These are phyloP conservation scores for Platorchestia sp. DNA, from an alignment of 1,140 invertebrate genomes.

Conservation along the genomic window DNA sequence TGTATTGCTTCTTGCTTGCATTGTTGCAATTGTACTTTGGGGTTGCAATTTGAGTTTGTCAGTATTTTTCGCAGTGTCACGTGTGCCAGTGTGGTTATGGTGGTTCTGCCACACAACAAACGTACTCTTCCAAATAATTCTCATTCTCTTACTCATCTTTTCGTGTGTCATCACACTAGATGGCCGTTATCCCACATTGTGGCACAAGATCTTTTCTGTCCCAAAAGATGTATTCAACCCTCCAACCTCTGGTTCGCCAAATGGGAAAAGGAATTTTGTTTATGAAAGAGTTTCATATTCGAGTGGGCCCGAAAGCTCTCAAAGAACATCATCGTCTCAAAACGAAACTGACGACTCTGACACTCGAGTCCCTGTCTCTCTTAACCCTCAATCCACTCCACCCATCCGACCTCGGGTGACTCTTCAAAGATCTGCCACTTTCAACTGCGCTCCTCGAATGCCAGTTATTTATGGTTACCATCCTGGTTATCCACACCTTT, in stretches of 20 bases:
- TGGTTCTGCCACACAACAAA: constrained; percentile 25
- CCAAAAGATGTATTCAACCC: constrained; percentile 4
- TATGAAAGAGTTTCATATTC: constrained; percentile 37
- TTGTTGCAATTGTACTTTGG: not conserved
- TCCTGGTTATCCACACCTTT: constrained; percentile 20
- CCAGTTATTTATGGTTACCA: constrained; percentile 27
- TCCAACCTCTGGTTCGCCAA: not conserved
- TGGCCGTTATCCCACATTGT: not conserved
- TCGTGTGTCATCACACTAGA: not conserved
- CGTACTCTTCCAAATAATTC: constrained; percentile 23
- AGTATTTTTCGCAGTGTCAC: not conserved
- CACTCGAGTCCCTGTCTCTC: not conserved
- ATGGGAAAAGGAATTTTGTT: not conserved
- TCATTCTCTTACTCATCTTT: not conserved
- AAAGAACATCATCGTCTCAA: constrained; percentile 40
- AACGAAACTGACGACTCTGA: constrained; percentile 44
- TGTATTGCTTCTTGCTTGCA: not conserved
- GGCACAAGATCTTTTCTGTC: constrained; percentile 14
- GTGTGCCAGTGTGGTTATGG: constrained; percentile 35
- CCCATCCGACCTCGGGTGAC: constrained; percentile 13
- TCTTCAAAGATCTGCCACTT: constrained; percentile 28
- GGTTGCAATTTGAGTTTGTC: constrained; percentile 28
- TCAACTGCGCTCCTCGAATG: constrained; percentile 35
- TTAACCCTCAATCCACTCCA: constrained; percentile 10
- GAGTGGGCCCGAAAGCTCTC: constrained; percentile 29